Base-by-base conservation (phyloP, 2,113 vertebrate genomes). In the Fukomys damarensis region DNA sequence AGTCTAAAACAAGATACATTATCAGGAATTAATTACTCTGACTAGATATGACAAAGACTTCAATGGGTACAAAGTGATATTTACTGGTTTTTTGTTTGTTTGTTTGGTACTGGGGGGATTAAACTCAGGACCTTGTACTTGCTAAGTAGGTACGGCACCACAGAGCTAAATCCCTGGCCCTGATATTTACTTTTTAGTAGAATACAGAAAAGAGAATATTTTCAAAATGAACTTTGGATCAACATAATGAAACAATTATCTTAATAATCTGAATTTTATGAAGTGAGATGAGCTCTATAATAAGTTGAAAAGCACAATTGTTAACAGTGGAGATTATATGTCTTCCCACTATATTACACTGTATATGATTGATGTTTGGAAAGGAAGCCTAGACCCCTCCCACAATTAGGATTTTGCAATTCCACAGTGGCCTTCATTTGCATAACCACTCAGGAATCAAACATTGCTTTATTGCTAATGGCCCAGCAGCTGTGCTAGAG, bases 1-100 rank as follows among this genome's bases (percentile, higher is more conserved):
- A 95, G 10, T 87, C 41, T 81, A 94, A 94, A 95, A 11, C 22
- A 97, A 95, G 70, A 77, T 77, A 81, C 86, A 91, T 70, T 63
- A 26, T 58, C 58, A 97, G 19, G 28, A 88, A 54, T 86, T 86
- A 95, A 92, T 65, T 77, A 59, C 2, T 76, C 58, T 81, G 43
- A 72, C 22, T 26, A 85, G 14, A 70, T 65, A 59, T 54, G 43
- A 77, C 43, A 91, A 90, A 85, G 58, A 63, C 7, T 14, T 74
- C 87, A 82, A 35, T 46, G 22, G 54, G 65, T 63, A 58, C 22
- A 83, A 92, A 93, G 61, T 24, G 70, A 26, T 74, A 68, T 90
- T 84, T 95, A 83, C 26, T 66, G 91, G 87, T 86, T 90, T 56
- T 49, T 49, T 49, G n/a, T n/a, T n/a, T n/a, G n/a, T n/a, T n/a